phyloP scores from a whole-genome alignment of 2,113 vertebrate species.

The Cyanoramphus novaezelandiae region DNA sequence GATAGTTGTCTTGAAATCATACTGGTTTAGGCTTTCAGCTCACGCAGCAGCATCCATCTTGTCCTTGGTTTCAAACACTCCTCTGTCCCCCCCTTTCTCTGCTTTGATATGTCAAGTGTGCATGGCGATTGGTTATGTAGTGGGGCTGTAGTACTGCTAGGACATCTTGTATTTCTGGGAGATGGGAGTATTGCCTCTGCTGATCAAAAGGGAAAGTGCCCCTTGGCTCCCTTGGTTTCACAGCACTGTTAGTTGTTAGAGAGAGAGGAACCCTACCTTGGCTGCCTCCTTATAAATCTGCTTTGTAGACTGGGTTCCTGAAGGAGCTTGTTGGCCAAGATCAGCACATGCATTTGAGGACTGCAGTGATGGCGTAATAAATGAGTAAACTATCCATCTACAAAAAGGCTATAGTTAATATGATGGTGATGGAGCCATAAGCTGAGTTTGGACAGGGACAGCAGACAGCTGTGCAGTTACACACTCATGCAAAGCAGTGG shows the following conservation, averaged over 20 bases:
- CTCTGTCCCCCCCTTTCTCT: neutral
- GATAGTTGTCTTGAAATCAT: neutral
- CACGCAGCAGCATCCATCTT: neutral
- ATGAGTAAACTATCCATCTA: neutral
- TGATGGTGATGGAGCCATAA: neutral
- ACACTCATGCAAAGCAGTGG: accelerated
- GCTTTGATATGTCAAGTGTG: accelerated
- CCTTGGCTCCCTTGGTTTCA: neutral
- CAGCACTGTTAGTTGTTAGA: neutral
- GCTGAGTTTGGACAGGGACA: accelerated
- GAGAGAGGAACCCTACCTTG: neutral
- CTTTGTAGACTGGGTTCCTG: neutral
- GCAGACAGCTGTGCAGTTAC: neutral
- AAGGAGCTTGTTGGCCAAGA: neutral
- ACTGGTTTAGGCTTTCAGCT: neutral
- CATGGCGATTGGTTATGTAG: accelerated
- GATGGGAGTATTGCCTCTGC: neutral
- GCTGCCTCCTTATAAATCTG: neutral
- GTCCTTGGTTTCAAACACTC: neutral
- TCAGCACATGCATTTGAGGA: neutral
- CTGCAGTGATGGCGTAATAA: accelerated
- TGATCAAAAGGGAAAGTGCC: neutral
- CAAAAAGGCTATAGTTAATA: neutral
- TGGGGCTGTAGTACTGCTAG: neutral
- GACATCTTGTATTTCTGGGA: neutral